These are phyloP conservation scores for Coelinius sp. DNA, from an alignment of 2,888 invertebrate genomes.

Conservation along the genomic window DNA sequence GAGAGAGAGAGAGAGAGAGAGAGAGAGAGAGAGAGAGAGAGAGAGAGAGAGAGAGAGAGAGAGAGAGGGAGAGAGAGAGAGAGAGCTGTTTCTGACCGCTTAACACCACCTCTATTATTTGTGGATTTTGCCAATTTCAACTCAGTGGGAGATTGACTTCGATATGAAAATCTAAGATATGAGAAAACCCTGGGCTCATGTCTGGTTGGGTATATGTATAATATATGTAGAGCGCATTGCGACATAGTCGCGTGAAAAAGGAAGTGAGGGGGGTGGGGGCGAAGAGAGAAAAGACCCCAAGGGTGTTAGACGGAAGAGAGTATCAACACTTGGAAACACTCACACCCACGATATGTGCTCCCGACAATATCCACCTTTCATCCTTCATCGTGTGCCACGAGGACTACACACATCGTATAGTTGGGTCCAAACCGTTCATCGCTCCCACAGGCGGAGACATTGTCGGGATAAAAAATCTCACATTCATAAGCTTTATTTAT, in stretches of 20 bases:
- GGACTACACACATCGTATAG: conserved; percentile 17
- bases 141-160: not conserved
- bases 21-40: too few species aligned
- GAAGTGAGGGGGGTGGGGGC: conserved; percentile 33
- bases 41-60: too few species aligned
- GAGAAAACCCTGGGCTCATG: conserved; percentile 26
- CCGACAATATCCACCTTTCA: conserved; percentile 17
- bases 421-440: not conserved
- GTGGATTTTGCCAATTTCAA: conserved; percentile 7
- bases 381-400: conserved; percentile 5
- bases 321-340: conserved; percentile 54
- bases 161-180: conserved; percentile 32
- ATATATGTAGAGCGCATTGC: conserved; percentile 21
- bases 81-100: conserved; percentile 27
- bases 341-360: conserved; percentile 42
- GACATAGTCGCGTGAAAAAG: conserved; percentile 9
- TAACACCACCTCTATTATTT: conserved; percentile 11
- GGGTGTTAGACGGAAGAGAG: conserved; percentile 43
- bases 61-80: too few species aligned
- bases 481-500: conserved; percentile 7
- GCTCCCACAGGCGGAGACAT: not conserved
- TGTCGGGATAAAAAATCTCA: not conserved
- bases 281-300: conserved; percentile 23
- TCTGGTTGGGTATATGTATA: not conserved
- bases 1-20: too few species aligned